These are phyloP conservation scores for Paradisaea rubra DNA, from an alignment of 2,113 vertebrate species.

Conservation along the genomic window DNA sequence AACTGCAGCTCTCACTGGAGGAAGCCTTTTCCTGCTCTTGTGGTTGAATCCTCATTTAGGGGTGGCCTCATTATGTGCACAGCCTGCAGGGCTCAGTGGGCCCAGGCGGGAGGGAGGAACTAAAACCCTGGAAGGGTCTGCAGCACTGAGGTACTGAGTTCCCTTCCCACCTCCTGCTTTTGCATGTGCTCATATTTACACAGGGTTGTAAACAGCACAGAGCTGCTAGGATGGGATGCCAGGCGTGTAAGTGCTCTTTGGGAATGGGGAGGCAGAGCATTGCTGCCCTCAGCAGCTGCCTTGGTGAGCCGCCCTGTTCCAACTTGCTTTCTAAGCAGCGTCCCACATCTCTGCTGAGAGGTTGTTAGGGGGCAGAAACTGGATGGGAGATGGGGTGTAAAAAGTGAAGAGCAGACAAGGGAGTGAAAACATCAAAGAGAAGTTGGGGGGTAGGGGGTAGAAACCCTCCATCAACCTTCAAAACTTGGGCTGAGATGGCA, in stretches of 20 bases:
- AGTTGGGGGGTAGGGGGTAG: fast-evolving
- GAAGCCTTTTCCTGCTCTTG: not conserved
- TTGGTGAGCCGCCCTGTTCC: not conserved
- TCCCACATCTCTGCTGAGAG: too few relatives aligned
- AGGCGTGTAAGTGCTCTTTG: not conserved
- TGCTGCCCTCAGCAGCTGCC: not conserved
- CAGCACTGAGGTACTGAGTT: fast-evolving
- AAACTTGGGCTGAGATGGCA: not conserved
- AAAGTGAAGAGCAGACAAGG: not conserved
- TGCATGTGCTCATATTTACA: fast-evolving
- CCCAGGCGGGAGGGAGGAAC: not conserved
- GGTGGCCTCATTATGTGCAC: not conserved
- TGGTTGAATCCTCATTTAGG: not conserved
- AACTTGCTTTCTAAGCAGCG: fast-evolving
- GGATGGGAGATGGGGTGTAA: not conserved
- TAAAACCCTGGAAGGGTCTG: not conserved
- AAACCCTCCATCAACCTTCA: not conserved
- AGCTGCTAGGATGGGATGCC: not conserved
- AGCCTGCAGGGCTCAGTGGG: not conserved
- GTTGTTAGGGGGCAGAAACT: not conserved
- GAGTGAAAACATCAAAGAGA: not conserved
- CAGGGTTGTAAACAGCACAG: not conserved
- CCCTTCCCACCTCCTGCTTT: too few relatives aligned
- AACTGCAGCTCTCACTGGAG: not conserved
- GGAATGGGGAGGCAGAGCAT: not conserved